Base-by-base conservation (phyloP, 2,888 invertebrate genomes). In the Ormyrus thymus region DNA sequence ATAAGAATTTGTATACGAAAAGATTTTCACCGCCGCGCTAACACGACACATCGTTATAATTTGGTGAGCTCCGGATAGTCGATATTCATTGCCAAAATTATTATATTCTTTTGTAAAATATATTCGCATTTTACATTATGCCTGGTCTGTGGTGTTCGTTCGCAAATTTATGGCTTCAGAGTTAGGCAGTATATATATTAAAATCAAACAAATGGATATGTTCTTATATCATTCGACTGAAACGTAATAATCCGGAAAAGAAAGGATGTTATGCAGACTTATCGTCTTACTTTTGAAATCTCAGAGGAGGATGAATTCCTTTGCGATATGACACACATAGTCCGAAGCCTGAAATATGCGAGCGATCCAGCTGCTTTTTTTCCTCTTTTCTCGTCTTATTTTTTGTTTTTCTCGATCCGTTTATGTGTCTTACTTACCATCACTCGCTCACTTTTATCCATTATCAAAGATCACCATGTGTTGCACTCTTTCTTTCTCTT, bases 51-150 rank as follows among this genome's bases (percentile, higher is more conserved):
- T 71, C 65, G 64, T 51, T 70, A 59, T 68, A 13, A 13, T 64
- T 71, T 80, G 48, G 15, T 69, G 59, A 64, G 56, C 43, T 48
- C 62, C 15, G 58, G 69, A 81, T 79, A 70, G 80, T 79, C 79
- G 79, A 83, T 79, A 81, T 84, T 82, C 82, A 85, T 83, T 84
- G 81, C 81, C 82, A 81, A 79, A 81, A 83, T 75, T 75, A 84
- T 81, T 83, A 84, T 84, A 83, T 66, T 76, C 82, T 62, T 78
- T 84, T 86, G 85, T 86, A 86, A 86, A 86, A 86, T 83, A 84
- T 85, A 87, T 73, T 82, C 83, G 84, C 83, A 84, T 83, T 84
- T 86, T 84, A 86, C 84, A 82, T 80, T 78, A 83, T 53, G 73
- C 83, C 78, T 80, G 79, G 81, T 79, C 82, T 81, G 82, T 80